phyloP scores from a whole-genome alignment of 2,888 invertebrate genomes.

The Empis stercorea region DNA sequence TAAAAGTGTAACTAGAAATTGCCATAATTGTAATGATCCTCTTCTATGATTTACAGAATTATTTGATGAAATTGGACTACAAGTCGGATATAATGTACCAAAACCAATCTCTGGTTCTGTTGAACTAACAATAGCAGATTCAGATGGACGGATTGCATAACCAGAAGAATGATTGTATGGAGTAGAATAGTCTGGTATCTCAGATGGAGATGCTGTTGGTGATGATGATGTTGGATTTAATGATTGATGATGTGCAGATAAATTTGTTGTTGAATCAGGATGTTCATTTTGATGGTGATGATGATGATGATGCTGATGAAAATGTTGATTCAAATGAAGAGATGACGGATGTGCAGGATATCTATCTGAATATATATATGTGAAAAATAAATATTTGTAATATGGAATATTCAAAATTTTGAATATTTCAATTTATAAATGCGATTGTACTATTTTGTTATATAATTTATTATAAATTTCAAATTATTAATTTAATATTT shows the following conservation, averaged over 20 bases:
- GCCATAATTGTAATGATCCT: slow-evolving; percentile 86
- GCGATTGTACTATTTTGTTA: too few relatives aligned
- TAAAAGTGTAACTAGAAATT: slow-evolving; percentile 76
- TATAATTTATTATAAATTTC: too few relatives aligned
- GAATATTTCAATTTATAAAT: too few relatives aligned
- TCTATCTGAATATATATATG: slow-evolving; percentile 13
- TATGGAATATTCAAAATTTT: too few relatives aligned
- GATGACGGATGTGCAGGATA: slow-evolving; percentile 26
- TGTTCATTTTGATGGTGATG: slow-evolving; percentile 30
- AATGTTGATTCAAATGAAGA: slow-evolving; percentile 18
- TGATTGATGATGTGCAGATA: neutral
- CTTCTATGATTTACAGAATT: slow-evolving; percentile 45
- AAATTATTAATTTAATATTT: too few relatives aligned
- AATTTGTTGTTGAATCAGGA: slow-evolving; percentile 34
- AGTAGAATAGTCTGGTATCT: slow-evolving; percentile 1
- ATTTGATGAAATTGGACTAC: slow-evolving; percentile 25
- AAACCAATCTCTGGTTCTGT: slow-evolving; percentile 32
- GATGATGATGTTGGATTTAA: neutral
- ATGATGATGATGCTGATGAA: slow-evolving; percentile 13
- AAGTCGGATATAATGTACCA: slow-evolving; percentile 28
- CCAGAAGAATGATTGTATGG: slow-evolving; percentile 23
- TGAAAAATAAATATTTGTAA: too few relatives aligned
- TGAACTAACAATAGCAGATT: slow-evolving; percentile 28
- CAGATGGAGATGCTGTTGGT: slow-evolving; percentile 2
- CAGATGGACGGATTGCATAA: slow-evolving; percentile 29